Conservation (phyloP, 2,113 vertebrate species). For the western clawed frog (Xenopus tropicalis) region DNA sequence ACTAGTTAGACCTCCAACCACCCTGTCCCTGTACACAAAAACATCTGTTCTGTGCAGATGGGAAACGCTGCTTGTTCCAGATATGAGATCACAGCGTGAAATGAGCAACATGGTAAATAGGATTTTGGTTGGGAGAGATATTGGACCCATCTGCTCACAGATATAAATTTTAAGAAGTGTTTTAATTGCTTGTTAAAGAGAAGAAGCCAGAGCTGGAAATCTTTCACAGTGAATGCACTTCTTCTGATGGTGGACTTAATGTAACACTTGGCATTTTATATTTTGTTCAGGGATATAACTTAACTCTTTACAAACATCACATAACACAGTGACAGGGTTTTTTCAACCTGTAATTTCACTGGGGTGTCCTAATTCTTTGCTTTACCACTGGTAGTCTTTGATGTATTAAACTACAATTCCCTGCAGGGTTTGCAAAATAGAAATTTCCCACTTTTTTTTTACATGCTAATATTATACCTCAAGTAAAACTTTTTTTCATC, state of each 20-base stretch:
- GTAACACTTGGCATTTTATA: neutral
- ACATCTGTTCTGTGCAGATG: slow-evolving; percentile 79
- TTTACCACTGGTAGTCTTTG: too few species aligned
- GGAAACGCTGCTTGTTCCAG: slow-evolving; percentile 69
- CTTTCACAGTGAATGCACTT: slow-evolving; percentile 5
- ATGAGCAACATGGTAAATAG: slow-evolving; percentile 72
- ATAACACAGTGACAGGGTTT: too few species aligned
- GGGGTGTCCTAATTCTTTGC: too few species aligned
- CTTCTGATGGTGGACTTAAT: slow-evolving; percentile 1
- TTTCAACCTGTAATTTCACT: too few species aligned
- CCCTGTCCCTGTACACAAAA: slow-evolving; percentile 59
- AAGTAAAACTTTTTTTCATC: too few species aligned
- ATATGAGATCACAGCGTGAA: slow-evolving; percentile 77
- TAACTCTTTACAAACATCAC: neutral
- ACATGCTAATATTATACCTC: too few species aligned
- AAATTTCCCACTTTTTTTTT: too few species aligned
- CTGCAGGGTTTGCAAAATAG: too few species aligned
- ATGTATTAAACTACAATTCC: too few species aligned
- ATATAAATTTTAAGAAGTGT: slow-evolving; percentile 53
- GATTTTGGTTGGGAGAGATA: slow-evolving; percentile 69
- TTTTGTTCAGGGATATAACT: neutral
- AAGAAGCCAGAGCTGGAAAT: slow-evolving; percentile 37
- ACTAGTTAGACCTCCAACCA: slow-evolving; percentile 37
- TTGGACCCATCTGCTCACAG: slow-evolving; percentile 70
- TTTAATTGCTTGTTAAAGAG: slow-evolving; percentile 51